Evolutionary conservation across 2,888 invertebrate genomes (phyloP).

Genomic region (Cybosia mesomella): DNA sequence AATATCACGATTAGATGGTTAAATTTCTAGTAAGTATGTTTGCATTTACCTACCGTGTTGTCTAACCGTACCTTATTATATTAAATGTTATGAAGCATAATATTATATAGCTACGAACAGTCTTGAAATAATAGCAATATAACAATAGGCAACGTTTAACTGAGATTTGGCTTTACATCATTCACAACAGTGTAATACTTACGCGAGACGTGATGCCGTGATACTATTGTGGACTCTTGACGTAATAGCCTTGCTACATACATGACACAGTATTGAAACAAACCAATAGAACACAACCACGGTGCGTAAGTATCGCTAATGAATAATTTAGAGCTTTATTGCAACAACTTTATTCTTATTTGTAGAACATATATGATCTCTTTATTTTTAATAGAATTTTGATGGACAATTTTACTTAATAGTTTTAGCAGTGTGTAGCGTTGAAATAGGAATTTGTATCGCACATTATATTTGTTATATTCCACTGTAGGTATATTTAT

Average conservation of each 20-base stretch:
- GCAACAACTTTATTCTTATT: constrained; percentile 81
- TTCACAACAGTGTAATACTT: constrained; percentile 62
- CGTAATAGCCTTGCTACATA: constrained; percentile 20
- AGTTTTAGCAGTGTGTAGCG: constrained; percentile 78
- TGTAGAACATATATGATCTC: constrained; percentile 84
- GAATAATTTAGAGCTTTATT: constrained; percentile 79
- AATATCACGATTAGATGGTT: constrained; percentile 37
- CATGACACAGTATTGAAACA: constrained; percentile 63
- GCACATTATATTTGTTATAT: constrained; percentile 73
- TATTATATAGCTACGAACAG: constrained; percentile 53
- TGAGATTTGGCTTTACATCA: constrained; percentile 63
- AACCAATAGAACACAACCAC: constrained; percentile 62
- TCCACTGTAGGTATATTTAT: constrained; percentile 58
- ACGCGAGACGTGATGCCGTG: constrained; percentile 39
- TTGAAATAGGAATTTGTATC: constrained; percentile 71
- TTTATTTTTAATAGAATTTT: constrained; percentile 85
- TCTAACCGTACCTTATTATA: constrained; percentile 50
- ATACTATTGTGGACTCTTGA: not conserved
- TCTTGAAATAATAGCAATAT: constrained; percentile 56
- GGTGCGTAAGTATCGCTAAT: constrained; percentile 70
- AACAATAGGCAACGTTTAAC: constrained; percentile 46
- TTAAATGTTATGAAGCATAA: constrained; percentile 61
- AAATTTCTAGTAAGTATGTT: constrained; percentile 57
- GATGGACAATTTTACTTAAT: constrained; percentile 86
- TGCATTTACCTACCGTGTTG: constrained; percentile 66